A percentile compares a stretch with the other conserved stretches of the same genome.
phyloP scores from a whole-genome alignment of 2,113 vertebrate species.

The Benitochromis conjunctus region DNA sequence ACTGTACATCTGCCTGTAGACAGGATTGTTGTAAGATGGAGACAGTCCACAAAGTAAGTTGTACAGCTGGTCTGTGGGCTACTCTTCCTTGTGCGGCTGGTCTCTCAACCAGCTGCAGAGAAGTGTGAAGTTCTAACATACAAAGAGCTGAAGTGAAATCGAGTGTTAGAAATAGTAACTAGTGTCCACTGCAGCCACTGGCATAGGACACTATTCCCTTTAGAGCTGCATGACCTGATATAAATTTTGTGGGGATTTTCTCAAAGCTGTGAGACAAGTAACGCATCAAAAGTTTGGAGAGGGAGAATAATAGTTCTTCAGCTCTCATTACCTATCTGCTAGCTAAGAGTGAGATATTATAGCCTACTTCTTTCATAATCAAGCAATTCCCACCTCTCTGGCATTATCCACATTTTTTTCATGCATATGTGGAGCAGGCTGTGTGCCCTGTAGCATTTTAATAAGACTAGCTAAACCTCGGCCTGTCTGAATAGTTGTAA shows the following conservation, averaged over 20 bases:
- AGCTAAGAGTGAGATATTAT: background rate
- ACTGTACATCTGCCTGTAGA: no score
- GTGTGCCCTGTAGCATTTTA: conserved; percentile 34
- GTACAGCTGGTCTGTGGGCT: background rate
- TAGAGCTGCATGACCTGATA: no score
- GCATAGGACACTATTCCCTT: background rate
- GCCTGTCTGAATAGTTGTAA: conserved; percentile 39
- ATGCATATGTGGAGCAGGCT: conserved; percentile 18
- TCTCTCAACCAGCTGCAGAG: background rate
- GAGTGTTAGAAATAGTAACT: background rate
- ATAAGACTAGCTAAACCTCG: conserved; percentile 45
- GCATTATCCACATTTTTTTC: conserved; percentile 3
- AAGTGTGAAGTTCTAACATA: background rate
- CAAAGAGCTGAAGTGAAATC: background rate
- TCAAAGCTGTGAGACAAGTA: no score
- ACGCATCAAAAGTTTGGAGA: background rate
- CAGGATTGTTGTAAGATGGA: background rate
- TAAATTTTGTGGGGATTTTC: no score
- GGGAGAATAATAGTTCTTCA: background rate
- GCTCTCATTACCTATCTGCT: background rate
- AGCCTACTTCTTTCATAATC: background rate
- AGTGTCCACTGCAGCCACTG: background rate
- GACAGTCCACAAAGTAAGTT: background rate
- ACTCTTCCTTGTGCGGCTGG: background rate
- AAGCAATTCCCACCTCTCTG: background rate